A percentile compares a stretch with the other conserved stretches of the same genome.
Evolutionary conservation across 2,888 invertebrate genomes (phyloP).

Genomic region (Adela reaumurella): DNA sequence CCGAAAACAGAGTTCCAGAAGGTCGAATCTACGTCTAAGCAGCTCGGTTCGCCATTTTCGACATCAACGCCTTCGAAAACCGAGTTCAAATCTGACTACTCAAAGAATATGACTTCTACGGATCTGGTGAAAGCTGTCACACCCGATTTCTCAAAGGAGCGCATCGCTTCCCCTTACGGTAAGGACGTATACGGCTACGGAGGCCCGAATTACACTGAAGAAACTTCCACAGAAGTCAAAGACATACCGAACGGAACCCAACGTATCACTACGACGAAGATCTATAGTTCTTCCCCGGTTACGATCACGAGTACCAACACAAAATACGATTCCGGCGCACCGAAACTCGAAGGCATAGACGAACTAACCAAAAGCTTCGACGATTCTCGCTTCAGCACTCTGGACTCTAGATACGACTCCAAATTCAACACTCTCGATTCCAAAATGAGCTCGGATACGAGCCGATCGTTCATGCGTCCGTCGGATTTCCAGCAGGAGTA

Average conservation of each 20-base stretch:
- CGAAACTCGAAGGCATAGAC: conserved; percentile 46
- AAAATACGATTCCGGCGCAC: conserved; percentile 30
- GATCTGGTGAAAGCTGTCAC: conserved; percentile 39
- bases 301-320: conserved; percentile 47
- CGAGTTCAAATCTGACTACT: conserved; percentile 16
- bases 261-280: conserved; percentile 54
- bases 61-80: conserved; percentile 32
- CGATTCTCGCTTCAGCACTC: conserved; percentile 43
- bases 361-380: conserved; percentile 51
- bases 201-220: conserved; percentile 45
- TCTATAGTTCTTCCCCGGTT: conserved; percentile 55
- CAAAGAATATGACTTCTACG: conserved; percentile 20
- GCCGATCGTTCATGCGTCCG: conserved; percentile 47
- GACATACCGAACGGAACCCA: conserved; percentile 53
- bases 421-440: conserved; percentile 25
- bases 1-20: conserved; percentile 38
- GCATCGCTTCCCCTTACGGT: conserved; percentile 41
- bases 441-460: conserved; percentile 45
- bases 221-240: conserved; percentile 51
- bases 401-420: conserved; percentile 44
- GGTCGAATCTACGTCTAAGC: conserved; percentile 27
- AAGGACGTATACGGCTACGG: conserved; percentile 37
- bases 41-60: conserved; percentile 35
- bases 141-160: conserved; percentile 29
- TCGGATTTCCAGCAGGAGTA: conserved; percentile 47